These are phyloP conservation scores for Eumerus sabulonum DNA, from an alignment of 2,888 invertebrate species.

Conservation along the genomic window DNA sequence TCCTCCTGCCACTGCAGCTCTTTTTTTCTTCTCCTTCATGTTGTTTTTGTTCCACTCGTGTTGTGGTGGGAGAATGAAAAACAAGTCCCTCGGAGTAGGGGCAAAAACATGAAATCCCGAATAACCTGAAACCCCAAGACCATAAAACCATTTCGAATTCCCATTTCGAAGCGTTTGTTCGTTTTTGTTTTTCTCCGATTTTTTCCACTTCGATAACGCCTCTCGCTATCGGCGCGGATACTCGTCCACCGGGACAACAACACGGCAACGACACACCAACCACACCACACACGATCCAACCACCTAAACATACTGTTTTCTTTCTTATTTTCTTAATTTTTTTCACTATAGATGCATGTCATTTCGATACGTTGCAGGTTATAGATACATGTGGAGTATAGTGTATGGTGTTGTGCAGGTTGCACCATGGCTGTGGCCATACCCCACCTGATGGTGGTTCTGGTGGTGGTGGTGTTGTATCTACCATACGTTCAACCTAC, in stretches of 20 bases:
- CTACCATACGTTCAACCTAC: constrained; percentile 57
- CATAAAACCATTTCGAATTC: constrained; percentile 53
- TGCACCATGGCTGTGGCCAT: constrained; percentile 18
- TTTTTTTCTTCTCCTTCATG: too few relatives aligned
- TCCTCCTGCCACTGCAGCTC: constrained; percentile 28
- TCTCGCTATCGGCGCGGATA: constrained; percentile 55
- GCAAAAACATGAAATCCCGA: constrained; percentile 41
- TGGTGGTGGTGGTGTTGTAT: too few relatives aligned
- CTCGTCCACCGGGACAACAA: constrained; percentile 5
- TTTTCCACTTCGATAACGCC: constrained; percentile 55
- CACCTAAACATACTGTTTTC: constrained; percentile 5
- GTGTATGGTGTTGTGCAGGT: background rate
- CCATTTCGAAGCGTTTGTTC: constrained; percentile 58
- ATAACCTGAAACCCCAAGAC: constrained; percentile 62
- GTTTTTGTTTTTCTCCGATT: constrained; percentile 26
- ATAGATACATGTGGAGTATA: constrained; percentile 4
- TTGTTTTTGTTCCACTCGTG: too few relatives aligned
- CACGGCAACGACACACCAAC: constrained; percentile 14
- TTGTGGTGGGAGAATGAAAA: constrained; percentile 4
- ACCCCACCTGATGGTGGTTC: too few relatives aligned
- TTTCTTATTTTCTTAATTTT: constrained; percentile 8
- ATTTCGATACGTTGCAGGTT: constrained; percentile 50
- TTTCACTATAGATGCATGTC: constrained; percentile 56
- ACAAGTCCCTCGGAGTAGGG: constrained; percentile 22
- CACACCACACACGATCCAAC: constrained; percentile 12